Percentiles rank a stretch among this genome's conserved stretches.
Evolutionary conservation across 2,888 invertebrate species (phyloP).

Genomic region (Diogma glabrata): DNA sequence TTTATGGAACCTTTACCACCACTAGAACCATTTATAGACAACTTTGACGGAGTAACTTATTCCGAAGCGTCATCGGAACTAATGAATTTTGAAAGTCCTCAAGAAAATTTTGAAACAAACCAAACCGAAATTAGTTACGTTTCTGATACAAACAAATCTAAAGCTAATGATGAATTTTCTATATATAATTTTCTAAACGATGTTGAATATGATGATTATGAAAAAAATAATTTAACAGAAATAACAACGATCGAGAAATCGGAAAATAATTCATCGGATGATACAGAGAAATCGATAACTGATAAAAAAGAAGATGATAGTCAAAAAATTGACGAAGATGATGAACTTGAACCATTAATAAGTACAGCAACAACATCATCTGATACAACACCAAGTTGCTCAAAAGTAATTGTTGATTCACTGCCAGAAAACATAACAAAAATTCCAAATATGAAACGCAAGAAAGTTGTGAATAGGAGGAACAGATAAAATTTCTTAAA

Average conservation of each 20-base stretch:
- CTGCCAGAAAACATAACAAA: constrained; percentile 30
- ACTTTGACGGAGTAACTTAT: constrained; percentile 15
- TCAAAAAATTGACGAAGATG: constrained; percentile 27
- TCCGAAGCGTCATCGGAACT: constrained; percentile 25
- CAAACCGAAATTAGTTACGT: neutral
- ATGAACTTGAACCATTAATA: constrained; percentile 34
- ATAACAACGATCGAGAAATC: constrained; percentile 13
- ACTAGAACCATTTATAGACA: constrained; percentile 25
- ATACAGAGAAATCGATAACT: constrained; percentile 16
- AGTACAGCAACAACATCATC: constrained; percentile 8
- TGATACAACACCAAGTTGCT: constrained; percentile 15
- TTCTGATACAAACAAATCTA: neutral
- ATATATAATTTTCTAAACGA: no score
- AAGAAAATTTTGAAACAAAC: constrained; percentile 25
- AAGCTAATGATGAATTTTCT: neutral
- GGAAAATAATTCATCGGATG: constrained; percentile 20
- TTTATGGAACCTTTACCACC: constrained; percentile 25
- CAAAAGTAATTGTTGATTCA: constrained; percentile 19
- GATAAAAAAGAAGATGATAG: constrained; percentile 8
- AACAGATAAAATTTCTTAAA: constrained; percentile 36
- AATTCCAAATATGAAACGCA: no score
- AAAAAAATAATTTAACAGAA: neutral
- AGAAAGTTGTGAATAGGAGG: constrained; percentile 23
- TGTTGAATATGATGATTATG: constrained; percentile 6
- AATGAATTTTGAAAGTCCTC: constrained; percentile 34